Percentiles rank a stretch among this genome's conserved stretches.
Evolutionary conservation across 1,140 invertebrate genomes (phyloP).

Genomic region (Choristoneura fumiferana): DNA sequence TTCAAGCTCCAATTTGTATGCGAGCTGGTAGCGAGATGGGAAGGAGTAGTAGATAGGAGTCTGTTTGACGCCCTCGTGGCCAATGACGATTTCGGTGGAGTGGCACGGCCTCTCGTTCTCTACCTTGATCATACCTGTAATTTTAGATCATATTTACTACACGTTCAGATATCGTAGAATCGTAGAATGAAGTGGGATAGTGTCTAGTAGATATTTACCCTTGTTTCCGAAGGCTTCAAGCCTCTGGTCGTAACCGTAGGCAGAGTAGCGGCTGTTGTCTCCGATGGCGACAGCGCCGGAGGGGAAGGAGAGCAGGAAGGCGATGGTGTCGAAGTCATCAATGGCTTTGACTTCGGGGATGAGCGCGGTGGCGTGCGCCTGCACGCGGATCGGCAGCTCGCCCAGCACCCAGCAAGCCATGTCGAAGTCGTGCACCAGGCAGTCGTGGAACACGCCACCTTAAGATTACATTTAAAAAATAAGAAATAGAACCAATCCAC

Average conservation of each 20-base stretch:
- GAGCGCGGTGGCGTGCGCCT: conserved; percentile 76
- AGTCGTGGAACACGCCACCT: conserved; percentile 84
- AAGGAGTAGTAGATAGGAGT: conserved; percentile 83
- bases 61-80: conserved; percentile 57
- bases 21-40: conserved; percentile 80
- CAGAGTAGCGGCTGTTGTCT: conserved; percentile 82
- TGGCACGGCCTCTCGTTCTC: conserved; percentile 80
- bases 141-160: background rate
- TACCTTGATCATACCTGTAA: conserved; percentile 78
- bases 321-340: conserved; percentile 83
- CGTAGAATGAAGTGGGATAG: too few relatives aligned
- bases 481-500: too few relatives aligned
- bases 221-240: conserved; percentile 82
- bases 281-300: conserved; percentile 82
- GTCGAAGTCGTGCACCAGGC: conserved; percentile 86
- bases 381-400: conserved; percentile 80
- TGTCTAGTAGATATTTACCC: too few relatives aligned
- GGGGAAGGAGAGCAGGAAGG: conserved; percentile 80
- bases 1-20: conserved; percentile 81
- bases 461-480: background rate
- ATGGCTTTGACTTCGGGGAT: conserved; percentile 81
- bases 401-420: conserved; percentile 81
- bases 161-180: too few relatives aligned
- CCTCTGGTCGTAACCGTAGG: conserved; percentile 86
- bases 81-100: conserved; percentile 65